Conservation (phyloP, 2,888 invertebrate genomes). For the Chaetogeoica ovagalla region DNA sequence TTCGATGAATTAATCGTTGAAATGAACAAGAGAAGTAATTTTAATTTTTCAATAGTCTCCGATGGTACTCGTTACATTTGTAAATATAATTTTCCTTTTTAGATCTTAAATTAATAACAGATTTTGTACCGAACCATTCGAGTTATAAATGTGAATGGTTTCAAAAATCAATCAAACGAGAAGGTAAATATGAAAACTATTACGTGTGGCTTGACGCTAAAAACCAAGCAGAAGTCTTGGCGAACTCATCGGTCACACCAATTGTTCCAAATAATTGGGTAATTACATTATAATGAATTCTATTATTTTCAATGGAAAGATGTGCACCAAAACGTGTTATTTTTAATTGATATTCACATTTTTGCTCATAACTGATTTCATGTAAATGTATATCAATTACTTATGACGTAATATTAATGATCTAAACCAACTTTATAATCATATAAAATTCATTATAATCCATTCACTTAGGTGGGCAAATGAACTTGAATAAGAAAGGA, state of each 20-base stretch:
- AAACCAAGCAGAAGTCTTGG: conserved; percentile 55
- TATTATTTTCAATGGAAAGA: no score
- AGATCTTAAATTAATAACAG: conserved; percentile 56
- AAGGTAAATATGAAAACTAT: conserved; percentile 60
- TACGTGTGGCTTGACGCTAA: conserved; percentile 61
- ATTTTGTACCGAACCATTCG: conserved; percentile 59
- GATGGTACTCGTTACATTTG: neutral
- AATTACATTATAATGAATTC: no score
- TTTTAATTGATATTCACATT: no score
- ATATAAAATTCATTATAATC: no score
- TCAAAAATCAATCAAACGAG: conserved; percentile 58
- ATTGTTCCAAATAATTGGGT: conserved; percentile 57
- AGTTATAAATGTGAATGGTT: conserved; percentile 64
- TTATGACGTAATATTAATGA: no score
- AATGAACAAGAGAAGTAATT: conserved; percentile 59
- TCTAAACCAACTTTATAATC: no score
- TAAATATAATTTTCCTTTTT: neutral
- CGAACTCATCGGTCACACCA: neutral
- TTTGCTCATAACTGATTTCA: no score
- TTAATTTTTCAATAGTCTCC: neutral
- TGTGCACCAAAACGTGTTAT: no score
- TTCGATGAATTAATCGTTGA: conserved; percentile 61
- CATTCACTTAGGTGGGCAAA: no score
- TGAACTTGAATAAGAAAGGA: no score
- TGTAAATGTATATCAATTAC: no score